phyloP scores from a whole-genome alignment of 2,888 invertebrate species.

The Coremacera marginata region DNA sequence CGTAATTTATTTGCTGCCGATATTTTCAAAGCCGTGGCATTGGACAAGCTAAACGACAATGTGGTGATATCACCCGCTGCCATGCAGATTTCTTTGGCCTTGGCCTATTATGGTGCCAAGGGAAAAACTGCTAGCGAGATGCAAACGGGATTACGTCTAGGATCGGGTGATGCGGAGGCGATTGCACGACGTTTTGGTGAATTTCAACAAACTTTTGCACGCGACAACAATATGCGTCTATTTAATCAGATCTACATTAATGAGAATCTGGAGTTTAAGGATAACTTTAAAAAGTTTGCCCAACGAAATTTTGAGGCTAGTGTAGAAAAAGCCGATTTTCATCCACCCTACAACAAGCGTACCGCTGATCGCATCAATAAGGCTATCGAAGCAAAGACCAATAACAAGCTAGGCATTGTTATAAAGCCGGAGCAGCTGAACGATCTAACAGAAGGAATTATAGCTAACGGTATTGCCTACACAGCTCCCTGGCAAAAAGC shows the following conservation, averaged over 20 bases:
- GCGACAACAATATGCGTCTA: conserved; percentile 69
- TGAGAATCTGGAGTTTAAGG: conserved; percentile 73
- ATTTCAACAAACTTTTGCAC: conserved; percentile 57
- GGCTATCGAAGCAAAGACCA: conserved; percentile 85
- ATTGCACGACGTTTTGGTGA: conserved; percentile 58
- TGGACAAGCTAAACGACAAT: conserved; percentile 73
- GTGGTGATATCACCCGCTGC: conserved; percentile 81
- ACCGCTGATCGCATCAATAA: conserved; percentile 78
- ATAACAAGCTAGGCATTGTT: conserved; percentile 83
- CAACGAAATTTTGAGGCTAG: conserved; percentile 76
- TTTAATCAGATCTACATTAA: conserved; percentile 82
- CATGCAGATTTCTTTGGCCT: conserved; percentile 78
- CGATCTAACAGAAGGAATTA: conserved; percentile 62
- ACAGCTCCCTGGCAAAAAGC: conserved; percentile 62
- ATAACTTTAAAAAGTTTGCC: conserved; percentile 73
- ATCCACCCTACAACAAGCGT: conserved; percentile 68
- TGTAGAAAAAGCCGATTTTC: conserved; percentile 77
- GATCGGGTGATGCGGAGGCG: conserved; percentile 55
- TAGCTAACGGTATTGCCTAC: conserved; percentile 59
- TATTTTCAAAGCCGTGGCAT: conserved; percentile 71
- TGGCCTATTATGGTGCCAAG: conserved; percentile 80
- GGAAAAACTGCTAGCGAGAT: conserved; percentile 76
- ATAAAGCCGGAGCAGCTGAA: conserved; percentile 71
- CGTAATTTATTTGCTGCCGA: conserved; percentile 61
- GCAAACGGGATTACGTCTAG: conserved; percentile 71